Percentiles rank a stretch among this genome's conserved stretches.
These are phyloP conservation scores for Turritopsis dohrnii DNA, from an alignment of 30 jellyfish, hydroid and myxozoan genomes.

Conservation along the genomic window DNA sequence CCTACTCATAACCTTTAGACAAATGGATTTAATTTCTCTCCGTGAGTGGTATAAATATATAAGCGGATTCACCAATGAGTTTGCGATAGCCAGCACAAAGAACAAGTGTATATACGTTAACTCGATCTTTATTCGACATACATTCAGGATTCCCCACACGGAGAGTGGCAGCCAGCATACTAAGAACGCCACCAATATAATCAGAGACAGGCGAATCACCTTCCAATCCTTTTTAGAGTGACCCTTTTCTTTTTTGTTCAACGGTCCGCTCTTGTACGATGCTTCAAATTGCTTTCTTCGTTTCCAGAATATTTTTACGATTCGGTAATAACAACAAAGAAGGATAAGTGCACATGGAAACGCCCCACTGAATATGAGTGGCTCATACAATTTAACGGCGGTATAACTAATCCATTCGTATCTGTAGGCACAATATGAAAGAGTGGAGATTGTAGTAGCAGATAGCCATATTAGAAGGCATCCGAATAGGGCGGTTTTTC, in stretches of 20 bases:
- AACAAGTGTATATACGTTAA: not conserved
- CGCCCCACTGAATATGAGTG: not conserved
- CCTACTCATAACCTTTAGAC: not conserved
- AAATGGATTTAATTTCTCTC: not conserved
- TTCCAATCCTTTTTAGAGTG: not conserved
- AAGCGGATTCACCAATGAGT: not conserved
- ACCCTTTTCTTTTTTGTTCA: not conserved
- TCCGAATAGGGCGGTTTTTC: not conserved
- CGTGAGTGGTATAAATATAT: not conserved
- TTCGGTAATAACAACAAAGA: not conserved
- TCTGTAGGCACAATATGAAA: not conserved
- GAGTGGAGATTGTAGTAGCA: not conserved
- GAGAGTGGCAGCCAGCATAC: not conserved
- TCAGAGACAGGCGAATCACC: not conserved
- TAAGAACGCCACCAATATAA: not conserved
- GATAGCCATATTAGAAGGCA: not conserved
- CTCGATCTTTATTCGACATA: not conserved
- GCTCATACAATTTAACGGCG: not conserved
- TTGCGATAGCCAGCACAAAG: not conserved
- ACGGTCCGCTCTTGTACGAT: not conserved
- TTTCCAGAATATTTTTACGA: not conserved
- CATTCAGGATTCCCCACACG: not conserved
- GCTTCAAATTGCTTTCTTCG: not conserved
- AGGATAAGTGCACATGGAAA: not conserved
- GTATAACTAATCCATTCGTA: not conserved